Conservation (phyloP, 1,140 invertebrate genomes). For the Heterodera schachtii region DNA sequence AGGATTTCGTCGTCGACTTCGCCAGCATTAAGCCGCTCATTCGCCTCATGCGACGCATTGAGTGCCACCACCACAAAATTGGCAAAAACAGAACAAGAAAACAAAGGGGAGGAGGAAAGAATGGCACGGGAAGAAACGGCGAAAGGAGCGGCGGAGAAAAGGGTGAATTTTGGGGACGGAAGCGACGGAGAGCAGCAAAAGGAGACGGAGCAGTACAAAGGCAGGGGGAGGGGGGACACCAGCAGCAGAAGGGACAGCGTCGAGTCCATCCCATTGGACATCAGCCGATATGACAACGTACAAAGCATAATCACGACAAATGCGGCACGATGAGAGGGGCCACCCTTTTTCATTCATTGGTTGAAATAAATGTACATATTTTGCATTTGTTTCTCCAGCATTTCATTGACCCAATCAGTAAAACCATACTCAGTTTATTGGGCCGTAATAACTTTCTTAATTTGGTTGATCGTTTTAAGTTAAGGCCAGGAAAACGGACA, state of each 20-base stretch:
- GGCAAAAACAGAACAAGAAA: no score
- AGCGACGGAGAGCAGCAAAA: neutral
- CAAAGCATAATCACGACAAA: neutral
- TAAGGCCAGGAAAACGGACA: no score
- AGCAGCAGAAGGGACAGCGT: slow-evolving; percentile 4
- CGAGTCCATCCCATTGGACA: slow-evolving; percentile 30
- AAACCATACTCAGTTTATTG: no score
- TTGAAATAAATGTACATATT: no score
- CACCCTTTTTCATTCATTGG: no score
- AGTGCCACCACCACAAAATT: neutral
- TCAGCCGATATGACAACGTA: slow-evolving; percentile 35
- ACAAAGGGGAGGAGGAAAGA: neutral
- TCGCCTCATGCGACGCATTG: no score
- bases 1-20: neutral
- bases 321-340: neutral
- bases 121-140: neutral
- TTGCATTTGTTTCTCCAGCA: no score
- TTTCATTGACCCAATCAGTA: no score
- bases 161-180: neutral
- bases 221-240: neutral
- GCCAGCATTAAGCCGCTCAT: no score
- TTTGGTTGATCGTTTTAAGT: no score
- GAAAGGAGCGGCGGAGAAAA: neutral
- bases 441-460: no score
- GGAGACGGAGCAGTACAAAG: neutral